Evolutionary conservation across 1,140 invertebrate genomes (phyloP), one percentile per base, ranked within the genome.

Genomic region (Aphelenchoides avenae): DNA sequence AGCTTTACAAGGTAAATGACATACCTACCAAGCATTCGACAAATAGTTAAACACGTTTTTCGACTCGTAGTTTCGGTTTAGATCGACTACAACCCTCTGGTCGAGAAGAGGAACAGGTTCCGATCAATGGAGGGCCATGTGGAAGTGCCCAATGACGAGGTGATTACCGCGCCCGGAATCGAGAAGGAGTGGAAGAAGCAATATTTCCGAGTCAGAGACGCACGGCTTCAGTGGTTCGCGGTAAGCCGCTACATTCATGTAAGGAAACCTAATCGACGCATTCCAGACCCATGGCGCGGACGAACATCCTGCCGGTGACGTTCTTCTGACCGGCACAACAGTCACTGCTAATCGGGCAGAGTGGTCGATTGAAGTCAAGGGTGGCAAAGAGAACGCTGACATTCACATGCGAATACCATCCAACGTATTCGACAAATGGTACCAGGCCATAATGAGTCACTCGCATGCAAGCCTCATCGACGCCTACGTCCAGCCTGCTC

Each of bases 391-490:
- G 34, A 61, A 74, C 33, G 53, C 73, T 2, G 65, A 74, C 31
- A 31, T 77, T 5, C 40, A 52, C 18, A 64, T 77, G 20, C 57
- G 64, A 42, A 66, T 57, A 29, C 74, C 73, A 30, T 70, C 72
- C 33, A 59, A 68, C 44, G 40, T 75, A 2, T 75, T 75, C 30
- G 74, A 75, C 33, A 84, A 66, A 78, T 81, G 48, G 80, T 79
- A 33, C 72, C 80, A 56, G 83, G 80, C 82, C 0, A 69, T 85
- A 11, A 74, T 81, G 46, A 81, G 81, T 7, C 83, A 84, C 66
- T 80, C 79, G 5, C 77, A 72, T 3, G 81, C 82, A 51, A 80
- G 81, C 66, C 79, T 80, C 13, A 72, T 78, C 37, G 78, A 79
- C 59, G 81, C 80, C 3, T 84, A 83, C 64, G 78, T 83, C 5